Evolutionary conservation across 2,113 vertebrate genomes (phyloP).

Genomic region (Camarhynchus parvulus): DNA sequence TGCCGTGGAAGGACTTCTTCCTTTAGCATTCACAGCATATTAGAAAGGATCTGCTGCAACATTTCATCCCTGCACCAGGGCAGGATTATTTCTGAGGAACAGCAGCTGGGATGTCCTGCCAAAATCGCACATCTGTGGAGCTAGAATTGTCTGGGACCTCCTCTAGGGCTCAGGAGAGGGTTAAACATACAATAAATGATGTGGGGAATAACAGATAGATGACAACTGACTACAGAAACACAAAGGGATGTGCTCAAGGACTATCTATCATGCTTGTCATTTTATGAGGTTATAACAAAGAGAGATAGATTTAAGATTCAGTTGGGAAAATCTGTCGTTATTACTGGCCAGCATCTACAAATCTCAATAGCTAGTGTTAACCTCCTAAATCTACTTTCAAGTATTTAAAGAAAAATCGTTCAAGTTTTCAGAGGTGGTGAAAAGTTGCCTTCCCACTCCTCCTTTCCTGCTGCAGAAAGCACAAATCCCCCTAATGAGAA

Average conservation of each 20-base stretch:
- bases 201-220: background rate
- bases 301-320: constrained; percentile 17
- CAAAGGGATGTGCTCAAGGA: constrained; percentile 14
- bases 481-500: background rate
- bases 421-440: background rate
- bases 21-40: background rate
- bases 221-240: constrained; percentile 16
- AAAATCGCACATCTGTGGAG: background rate
- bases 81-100: background rate
- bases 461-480: background rate
- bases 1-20: background rate
- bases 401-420: background rate
- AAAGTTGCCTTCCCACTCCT: background rate
- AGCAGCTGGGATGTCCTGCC: background rate
- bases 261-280: background rate
- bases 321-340: constrained; percentile 7
- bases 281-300: constrained; percentile 30
- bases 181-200: background rate
- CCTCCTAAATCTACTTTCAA: background rate
- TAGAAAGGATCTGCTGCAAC: background rate
- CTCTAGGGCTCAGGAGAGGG: background rate
- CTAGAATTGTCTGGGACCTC: background rate
- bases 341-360: background rate
- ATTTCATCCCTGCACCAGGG: background rate
- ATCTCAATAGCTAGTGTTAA: background rate